These are phyloP conservation scores for Cynocephalus volans DNA, from an alignment of 2,113 vertebrate species.

Conservation along the genomic window DNA sequence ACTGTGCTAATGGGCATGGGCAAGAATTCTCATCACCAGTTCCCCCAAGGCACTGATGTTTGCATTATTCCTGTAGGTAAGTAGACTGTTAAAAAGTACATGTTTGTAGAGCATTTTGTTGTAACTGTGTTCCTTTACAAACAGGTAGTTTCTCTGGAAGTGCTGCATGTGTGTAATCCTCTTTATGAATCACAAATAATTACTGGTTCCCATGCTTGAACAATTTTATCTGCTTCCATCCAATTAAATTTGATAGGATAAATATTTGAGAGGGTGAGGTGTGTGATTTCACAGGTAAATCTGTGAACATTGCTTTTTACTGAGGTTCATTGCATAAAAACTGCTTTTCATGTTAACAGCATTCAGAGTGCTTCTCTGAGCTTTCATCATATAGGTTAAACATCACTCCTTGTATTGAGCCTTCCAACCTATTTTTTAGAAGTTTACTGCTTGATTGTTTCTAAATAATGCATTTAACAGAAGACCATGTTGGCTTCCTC, in stretches of 20 bases:
- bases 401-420: slow-evolving; percentile 65
- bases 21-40: neutral
- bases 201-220: slow-evolving; percentile 69
- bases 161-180: slow-evolving; percentile 57
- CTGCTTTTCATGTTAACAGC: slow-evolving; percentile 44
- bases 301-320: slow-evolving; percentile 76
- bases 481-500: slow-evolving; percentile 42
- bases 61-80: slow-evolving; percentile 40
- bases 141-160: slow-evolving; percentile 56
- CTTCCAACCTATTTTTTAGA: slow-evolving; percentile 42
- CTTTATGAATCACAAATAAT: slow-evolving; percentile 78
- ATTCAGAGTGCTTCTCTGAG: slow-evolving; percentile 71
- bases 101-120: slow-evolving; percentile 58
- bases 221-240: slow-evolving; percentile 81
- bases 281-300: slow-evolving; percentile 69
- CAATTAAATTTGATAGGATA: slow-evolving; percentile 82
- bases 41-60: neutral
- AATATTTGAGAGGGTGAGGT: slow-evolving; percentile 73
- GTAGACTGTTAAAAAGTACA: slow-evolving; percentile 26
- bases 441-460: slow-evolving; percentile 62
- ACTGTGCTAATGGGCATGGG: neutral
- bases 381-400: slow-evolving; percentile 46
- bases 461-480: slow-evolving; percentile 63
- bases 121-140: slow-evolving; percentile 61
- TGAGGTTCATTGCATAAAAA: slow-evolving; percentile 61